Percentiles rank a stretch among this genome's conserved stretches.
These are phyloP conservation scores for Monarcha castaneiventris DNA, from an alignment of 2,113 vertebrate genomes.

Conservation along the genomic window DNA sequence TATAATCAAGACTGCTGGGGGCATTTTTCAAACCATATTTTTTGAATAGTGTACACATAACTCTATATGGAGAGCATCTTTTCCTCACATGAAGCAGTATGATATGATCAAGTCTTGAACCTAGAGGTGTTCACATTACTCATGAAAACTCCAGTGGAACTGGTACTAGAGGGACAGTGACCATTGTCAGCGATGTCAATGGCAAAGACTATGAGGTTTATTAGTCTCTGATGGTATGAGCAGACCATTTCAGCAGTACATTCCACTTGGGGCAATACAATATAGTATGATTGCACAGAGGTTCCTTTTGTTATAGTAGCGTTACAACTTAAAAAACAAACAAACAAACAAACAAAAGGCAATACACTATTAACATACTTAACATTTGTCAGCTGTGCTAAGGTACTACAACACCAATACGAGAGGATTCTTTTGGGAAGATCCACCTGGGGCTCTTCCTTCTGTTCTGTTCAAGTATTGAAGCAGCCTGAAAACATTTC, in stretches of 20 bases:
- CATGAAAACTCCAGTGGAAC: background rate
- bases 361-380: background rate
- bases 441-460: background rate
- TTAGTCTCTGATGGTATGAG: background rate
- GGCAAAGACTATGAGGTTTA: background rate
- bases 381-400: background rate
- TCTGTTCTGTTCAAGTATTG: background rate
- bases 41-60: background rate
- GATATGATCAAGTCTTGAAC: background rate
- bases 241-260: background rate
- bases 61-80: background rate
- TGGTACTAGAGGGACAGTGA: background rate
- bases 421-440: background rate
- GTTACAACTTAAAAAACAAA: background rate
- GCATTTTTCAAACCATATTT: background rate
- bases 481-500: background rate
- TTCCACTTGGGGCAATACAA: background rate
- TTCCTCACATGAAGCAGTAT: background rate
- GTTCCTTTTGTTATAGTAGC: background rate
- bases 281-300: background rate
- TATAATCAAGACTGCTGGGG: background rate
- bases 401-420: background rate
- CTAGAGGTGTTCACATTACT: background rate
- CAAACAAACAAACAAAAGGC: background rate
- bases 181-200: background rate